Conservation (phyloP, 2,888 invertebrate genomes). For the Drosophila paracracens region DNA sequence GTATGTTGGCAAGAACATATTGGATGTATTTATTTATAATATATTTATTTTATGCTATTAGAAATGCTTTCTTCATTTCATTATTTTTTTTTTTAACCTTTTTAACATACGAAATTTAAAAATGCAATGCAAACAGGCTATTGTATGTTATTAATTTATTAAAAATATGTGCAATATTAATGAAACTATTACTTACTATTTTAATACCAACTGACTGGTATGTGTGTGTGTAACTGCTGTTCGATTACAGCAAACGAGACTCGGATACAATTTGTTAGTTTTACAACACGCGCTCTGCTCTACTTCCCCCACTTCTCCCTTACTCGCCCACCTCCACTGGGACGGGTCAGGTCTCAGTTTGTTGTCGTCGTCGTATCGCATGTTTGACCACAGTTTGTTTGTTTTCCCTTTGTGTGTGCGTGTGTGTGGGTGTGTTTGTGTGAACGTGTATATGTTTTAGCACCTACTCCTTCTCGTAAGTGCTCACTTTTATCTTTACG, state of each 20-base stretch:
- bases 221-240: neutral
- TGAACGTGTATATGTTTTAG: conserved; percentile 54
- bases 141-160: neutral
- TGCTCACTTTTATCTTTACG: conserved; percentile 71
- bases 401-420: conserved; percentile 17
- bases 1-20: neutral
- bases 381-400: conserved; percentile 69
- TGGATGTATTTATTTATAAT: neutral
- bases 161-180: neutral
- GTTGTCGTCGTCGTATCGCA: conserved; percentile 45
- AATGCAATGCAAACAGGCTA: neutral
- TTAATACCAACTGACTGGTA: neutral
- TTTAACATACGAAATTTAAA: neutral
- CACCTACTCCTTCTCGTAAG: conserved; percentile 69
- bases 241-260: conserved; percentile 11
- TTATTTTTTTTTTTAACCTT: too few relatives aligned
- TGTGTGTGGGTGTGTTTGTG: neutral
- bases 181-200: too few relatives aligned
- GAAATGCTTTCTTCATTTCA: neutral
- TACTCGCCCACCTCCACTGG: conserved; percentile 9
- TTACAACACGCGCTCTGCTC: conserved; percentile 1
- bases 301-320: neutral
- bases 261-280: conserved; percentile 52
- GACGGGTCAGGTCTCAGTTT: conserved; percentile 36
- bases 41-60: neutral